These are phyloP conservation scores for Drosophila antonietae DNA, from an alignment of 2,888 invertebrate genomes.

Conservation along the genomic window DNA sequence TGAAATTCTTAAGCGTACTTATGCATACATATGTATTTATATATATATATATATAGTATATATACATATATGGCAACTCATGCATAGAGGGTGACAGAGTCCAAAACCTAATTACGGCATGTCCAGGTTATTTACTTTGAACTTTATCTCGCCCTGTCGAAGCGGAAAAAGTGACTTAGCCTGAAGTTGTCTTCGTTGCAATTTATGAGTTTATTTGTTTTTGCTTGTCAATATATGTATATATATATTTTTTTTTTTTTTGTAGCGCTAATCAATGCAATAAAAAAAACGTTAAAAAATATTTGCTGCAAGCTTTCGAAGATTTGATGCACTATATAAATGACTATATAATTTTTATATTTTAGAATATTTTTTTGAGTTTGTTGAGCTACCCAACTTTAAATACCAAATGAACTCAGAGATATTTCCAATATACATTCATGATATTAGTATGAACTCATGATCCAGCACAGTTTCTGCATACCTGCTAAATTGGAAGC, in stretches of 20 bases:
- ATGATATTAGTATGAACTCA: not conserved
- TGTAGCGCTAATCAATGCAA: conserved; percentile 32
- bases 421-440: not conserved
- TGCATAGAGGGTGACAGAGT: conserved; percentile 29
- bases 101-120: conserved; percentile 13
- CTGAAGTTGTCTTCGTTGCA: conserved; percentile 29
- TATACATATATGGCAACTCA: conserved; percentile 4
- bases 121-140: conserved; percentile 20
- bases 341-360: not conserved
- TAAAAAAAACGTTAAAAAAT: conserved; percentile 14
- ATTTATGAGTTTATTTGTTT: conserved; percentile 58
- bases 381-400: not conserved
- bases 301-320: conserved; percentile 1
- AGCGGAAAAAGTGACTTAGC: conserved; percentile 53
- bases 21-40: not conserved
- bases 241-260: not conserved
- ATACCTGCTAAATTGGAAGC: not conserved
- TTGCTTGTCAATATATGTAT: conserved; percentile 18
- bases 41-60: not conserved
- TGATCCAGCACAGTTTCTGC: no score
- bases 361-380: not conserved
- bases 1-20: conserved; percentile 70
- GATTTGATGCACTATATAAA: conserved; percentile 1
- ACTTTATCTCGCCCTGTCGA: conserved; percentile 23
- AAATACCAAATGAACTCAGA: not conserved